These are phyloP conservation scores for Octopus bimaculoides DNA, from an alignment of 1,140 invertebrate genomes.

Conservation along the genomic window DNA sequence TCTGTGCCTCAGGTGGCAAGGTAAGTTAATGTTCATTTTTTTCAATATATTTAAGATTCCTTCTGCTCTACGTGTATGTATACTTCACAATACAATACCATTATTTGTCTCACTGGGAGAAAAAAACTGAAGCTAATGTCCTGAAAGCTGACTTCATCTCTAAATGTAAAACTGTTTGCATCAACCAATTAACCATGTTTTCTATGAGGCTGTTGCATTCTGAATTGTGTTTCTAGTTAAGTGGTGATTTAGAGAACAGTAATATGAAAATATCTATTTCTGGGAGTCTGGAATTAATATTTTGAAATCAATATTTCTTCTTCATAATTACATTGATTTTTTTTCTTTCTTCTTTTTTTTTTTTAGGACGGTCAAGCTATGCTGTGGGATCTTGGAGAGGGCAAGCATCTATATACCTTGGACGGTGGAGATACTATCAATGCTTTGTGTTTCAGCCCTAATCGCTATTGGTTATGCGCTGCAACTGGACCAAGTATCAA, in stretches of 20 bases:
- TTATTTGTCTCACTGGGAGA: too few species aligned
- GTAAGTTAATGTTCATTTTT: slow-evolving; percentile 48
- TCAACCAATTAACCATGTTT: too few species aligned
- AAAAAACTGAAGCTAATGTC: too few species aligned
- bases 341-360: slow-evolving; percentile 24
- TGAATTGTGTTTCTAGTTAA: too few species aligned
- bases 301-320: too few species aligned
- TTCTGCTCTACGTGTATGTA: not conserved
- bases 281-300: too few species aligned
- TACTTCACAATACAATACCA: not conserved
- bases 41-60: not conserved
- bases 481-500: slow-evolving; percentile 99
- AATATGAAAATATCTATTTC: too few species aligned
- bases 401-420: slow-evolving; percentile 97
- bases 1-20: slow-evolving; percentile 99
- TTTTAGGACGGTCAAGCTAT: slow-evolving; percentile 88
- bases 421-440: slow-evolving; percentile 99
- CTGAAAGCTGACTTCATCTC: too few species aligned
- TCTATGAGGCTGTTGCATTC: too few species aligned
- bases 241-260: too few species aligned
- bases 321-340: too few species aligned
- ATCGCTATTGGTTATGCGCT: slow-evolving; percentile 99
- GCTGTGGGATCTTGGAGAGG: slow-evolving; percentile 99
- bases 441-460: slow-evolving; percentile 97
- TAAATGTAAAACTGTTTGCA: too few species aligned